Evolutionary conservation across 30 jellyfish, hydroid and myxozoan genomes (phyloP).

Genomic region (Aurelia coerulea): DNA sequence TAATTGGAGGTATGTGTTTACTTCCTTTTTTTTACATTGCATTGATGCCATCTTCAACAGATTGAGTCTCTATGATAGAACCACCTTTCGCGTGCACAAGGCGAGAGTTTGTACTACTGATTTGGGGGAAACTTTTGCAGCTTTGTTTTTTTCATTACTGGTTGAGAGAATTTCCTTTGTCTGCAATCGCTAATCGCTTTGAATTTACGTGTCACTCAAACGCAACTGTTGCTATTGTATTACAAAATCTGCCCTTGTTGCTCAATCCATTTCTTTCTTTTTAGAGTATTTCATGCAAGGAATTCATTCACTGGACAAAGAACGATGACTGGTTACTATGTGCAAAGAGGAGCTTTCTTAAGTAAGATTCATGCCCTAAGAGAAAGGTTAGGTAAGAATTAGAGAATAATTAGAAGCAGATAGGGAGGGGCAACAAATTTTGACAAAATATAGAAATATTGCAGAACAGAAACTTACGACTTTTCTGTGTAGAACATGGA

Average conservation of each 20-base stretch:
- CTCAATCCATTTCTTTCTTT: neutral
- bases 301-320: conserved; percentile 70
- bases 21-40: neutral
- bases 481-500: neutral
- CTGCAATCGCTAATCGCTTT: too few species aligned
- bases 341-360: conserved; percentile 52
- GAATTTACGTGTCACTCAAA: too few species aligned
- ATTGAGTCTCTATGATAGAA: too few species aligned
- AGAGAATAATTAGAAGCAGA: neutral
- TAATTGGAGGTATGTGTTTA: conserved; percentile 83
- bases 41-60: neutral
- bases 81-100: too few species aligned
- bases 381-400: conserved; percentile 27
- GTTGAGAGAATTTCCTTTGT: too few species aligned
- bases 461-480: neutral
- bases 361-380: conserved; percentile 66
- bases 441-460: too few species aligned
- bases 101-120: too few species aligned
- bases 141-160: too few species aligned
- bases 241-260: too few species aligned
- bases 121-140: too few species aligned
- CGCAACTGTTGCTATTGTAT: too few species aligned
- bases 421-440: too few species aligned
- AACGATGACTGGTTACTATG: conserved; percentile 62
- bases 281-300: conserved; percentile 83